These are phyloP conservation scores for Esox lucius DNA, from an alignment of 2,797 vertebrate species.

Conservation along the genomic window DNA sequence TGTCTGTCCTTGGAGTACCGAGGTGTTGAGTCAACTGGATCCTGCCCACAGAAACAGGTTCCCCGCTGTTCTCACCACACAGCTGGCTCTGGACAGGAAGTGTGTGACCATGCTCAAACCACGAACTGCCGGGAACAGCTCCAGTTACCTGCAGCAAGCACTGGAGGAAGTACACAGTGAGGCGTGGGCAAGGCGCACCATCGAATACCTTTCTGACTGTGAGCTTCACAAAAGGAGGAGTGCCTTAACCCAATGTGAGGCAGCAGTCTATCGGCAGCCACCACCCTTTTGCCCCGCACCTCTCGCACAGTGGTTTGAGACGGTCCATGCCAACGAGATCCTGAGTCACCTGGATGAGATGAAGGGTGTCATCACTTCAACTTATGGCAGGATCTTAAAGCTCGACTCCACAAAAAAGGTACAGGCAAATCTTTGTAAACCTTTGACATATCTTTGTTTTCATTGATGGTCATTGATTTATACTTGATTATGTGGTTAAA, in stretches of 20 bases:
- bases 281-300: no score
- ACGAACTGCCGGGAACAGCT: slow-evolving; percentile 25
- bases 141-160: slow-evolving; percentile 23
- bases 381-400: slow-evolving; percentile 32
- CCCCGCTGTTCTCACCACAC: slow-evolving; percentile 23
- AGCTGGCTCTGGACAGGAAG: slow-evolving; percentile 18
- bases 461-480: neutral
- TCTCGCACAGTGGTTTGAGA: slow-evolving; percentile 35
- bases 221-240: slow-evolving; percentile 7
- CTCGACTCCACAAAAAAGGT: no score
- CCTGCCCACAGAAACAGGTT: no score
- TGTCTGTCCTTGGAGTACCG: slow-evolving; percentile 29
- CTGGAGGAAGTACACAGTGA: slow-evolving; percentile 29
- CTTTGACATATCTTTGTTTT: slow-evolving; percentile 19
- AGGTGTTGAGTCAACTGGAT: slow-evolving; percentile 1
- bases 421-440: neutral
- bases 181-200: slow-evolving; percentile 28
- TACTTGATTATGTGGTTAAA: neutral
- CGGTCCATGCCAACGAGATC: slow-evolving; percentile 21
- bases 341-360: slow-evolving; percentile 25
- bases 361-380: slow-evolving; percentile 35
- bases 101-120: slow-evolving; percentile 25
- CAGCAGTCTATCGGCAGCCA: neutral
- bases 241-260: neutral
- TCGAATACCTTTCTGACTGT: slow-evolving; percentile 26